A percentile compares a stretch with the other conserved stretches of the same genome.
Evolutionary conservation across 2,797 vertebrate species (phyloP).

Genomic region (Cryptoprocta ferox): DNA sequence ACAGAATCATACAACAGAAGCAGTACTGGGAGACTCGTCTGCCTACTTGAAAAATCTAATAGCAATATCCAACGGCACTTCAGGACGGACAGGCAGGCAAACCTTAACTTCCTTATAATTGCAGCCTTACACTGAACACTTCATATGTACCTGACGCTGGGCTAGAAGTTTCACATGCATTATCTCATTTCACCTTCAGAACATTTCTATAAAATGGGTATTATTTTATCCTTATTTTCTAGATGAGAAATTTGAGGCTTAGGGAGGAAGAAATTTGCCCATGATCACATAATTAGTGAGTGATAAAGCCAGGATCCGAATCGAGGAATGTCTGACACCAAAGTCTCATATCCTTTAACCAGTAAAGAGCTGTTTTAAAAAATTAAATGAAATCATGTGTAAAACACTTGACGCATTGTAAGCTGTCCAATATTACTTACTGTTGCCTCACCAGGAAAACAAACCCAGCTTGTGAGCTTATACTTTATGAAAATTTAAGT

Average conservation of each 20-base stretch:
- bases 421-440: background rate
- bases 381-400: background rate
- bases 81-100: background rate
- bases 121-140: background rate
- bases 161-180: background rate
- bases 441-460: background rate
- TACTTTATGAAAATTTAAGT: background rate
- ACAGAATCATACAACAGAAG: background rate
- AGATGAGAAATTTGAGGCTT: background rate
- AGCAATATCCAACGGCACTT: background rate
- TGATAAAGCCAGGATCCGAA: background rate
- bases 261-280: background rate
- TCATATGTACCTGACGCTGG: background rate
- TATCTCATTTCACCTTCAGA: background rate
- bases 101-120: background rate
- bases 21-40: background rate
- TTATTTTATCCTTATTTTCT: slow-evolving; percentile 6
- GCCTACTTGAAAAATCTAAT: background rate
- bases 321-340: background rate
- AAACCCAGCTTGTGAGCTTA: background rate
- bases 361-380: background rate
- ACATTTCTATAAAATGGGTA: background rate
- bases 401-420: background rate
- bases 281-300: background rate
- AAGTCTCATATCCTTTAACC: background rate